phyloP scores from a whole-genome alignment of 2,888 invertebrate species.

The Synanthedon andrenaeformis region DNA sequence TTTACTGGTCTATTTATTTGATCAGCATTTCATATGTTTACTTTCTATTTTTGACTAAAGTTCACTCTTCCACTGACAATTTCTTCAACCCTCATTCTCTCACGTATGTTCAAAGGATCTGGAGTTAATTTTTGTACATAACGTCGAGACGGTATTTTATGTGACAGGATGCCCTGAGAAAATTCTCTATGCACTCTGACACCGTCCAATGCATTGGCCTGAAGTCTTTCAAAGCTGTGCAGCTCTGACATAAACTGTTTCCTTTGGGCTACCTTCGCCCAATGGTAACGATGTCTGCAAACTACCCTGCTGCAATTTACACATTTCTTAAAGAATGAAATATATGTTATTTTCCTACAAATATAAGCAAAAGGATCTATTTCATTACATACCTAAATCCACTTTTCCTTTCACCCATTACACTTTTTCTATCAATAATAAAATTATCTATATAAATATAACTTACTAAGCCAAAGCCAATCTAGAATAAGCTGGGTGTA shows the following conservation, averaged over 20 bases:
- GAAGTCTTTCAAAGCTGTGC: constrained; percentile 71
- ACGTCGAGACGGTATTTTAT: constrained; percentile 52
- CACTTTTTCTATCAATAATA: no score
- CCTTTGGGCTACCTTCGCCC: constrained; percentile 59
- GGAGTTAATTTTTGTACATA: constrained; percentile 55
- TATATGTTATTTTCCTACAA: not conserved
- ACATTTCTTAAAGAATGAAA: constrained; percentile 1
- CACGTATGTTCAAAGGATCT: constrained; percentile 42
- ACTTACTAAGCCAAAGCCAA: constrained; percentile 74
- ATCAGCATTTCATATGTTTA: no score
- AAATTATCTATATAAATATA: no score
- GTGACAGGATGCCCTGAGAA: constrained; percentile 67
- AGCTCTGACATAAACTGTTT: constrained; percentile 74
- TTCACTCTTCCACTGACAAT: constrained; percentile 50
- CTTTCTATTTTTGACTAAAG: constrained; percentile 30
- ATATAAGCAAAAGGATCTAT: no score
- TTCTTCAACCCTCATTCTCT: constrained; percentile 57
- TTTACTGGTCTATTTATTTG: no score
- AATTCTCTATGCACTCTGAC: constrained; percentile 75
- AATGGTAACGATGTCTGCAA: constrained; percentile 72
- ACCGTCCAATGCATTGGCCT: constrained; percentile 73
- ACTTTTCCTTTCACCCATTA: no score
- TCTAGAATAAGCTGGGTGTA: constrained; percentile 72
- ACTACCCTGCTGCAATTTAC: constrained; percentile 68
- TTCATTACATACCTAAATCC: no score